phyloP scores from a whole-genome alignment of 92 coral and sea anemone species.

The Epizoanthus scotinus region DNA sequence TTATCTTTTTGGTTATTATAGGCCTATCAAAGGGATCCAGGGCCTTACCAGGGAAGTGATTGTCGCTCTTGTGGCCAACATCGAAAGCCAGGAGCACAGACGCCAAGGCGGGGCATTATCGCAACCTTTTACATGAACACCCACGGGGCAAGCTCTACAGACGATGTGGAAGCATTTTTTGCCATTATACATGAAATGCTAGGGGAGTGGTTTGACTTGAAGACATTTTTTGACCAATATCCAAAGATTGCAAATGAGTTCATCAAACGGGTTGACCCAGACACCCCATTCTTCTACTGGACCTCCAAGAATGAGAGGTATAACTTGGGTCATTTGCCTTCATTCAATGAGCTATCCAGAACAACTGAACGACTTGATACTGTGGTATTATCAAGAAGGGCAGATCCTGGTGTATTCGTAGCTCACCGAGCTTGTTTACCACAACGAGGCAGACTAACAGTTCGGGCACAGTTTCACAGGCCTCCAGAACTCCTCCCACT shows the following conservation, averaged over 20 bases:
- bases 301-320: too few relatives aligned
- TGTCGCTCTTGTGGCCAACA: conserved; percentile 49
- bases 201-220: conserved; percentile 44
- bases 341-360: conserved; percentile 23
- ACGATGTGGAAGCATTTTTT: conserved; percentile 66
- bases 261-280: conserved; percentile 42
- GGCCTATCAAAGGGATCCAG: too few relatives aligned
- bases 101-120: conserved; percentile 9
- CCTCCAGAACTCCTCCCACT: too few relatives aligned
- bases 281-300: too few relatives aligned
- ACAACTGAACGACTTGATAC: conserved; percentile 47
- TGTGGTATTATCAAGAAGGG: conserved; percentile 38
- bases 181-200: conserved; percentile 46
- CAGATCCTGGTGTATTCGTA: conserved; percentile 61
- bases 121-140: conserved; percentile 54
- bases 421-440: conserved; percentile 49
- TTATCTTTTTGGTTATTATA: too few relatives aligned
- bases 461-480: too few relatives aligned
- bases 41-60: too few relatives aligned
- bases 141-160: conserved; percentile 63
- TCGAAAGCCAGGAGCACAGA: conserved; percentile 48
- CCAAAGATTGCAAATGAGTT: conserved; percentile 62
- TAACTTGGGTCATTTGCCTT: conserved; percentile 36
- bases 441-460: conserved; percentile 51
- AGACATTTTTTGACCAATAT: conserved; percentile 26